Base-by-base conservation (phyloP, 2,113 vertebrate genomes). In the Cettia cetti region DNA sequence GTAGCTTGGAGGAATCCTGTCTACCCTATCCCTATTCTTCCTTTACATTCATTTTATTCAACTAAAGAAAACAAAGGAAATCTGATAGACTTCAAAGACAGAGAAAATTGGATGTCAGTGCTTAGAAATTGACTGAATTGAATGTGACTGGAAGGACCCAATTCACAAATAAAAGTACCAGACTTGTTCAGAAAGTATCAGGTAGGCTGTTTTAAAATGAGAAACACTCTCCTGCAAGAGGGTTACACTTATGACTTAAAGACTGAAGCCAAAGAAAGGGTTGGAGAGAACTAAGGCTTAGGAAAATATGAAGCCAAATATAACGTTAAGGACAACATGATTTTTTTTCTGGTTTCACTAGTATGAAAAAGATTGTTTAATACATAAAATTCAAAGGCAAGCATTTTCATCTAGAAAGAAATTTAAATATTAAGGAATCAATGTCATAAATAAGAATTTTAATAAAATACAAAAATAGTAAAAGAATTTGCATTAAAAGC, bases 111-210 rank as follows among this genome's bases (percentile, higher is more conserved):
- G 23, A 86, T 82, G 45, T 71, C 92, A 85, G 30, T 9, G 27
- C 77, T 82, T 92, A 70, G 52, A 82, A 71, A 49, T 79, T 82
- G 95, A 89, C 57, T 86, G 82, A 90, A 92, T 72, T 78, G 54
- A 94, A 75, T 4, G 1, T 70, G 80, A 95, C 76, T 92, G 89
- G 44, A 97, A 95, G 66, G 47, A 77, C 60, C 50, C 35, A 95
- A 81, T 75, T 68, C 78, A 77, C 50, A 92, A 86, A 76, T 76
- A 93, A 84, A 78, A 91, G 66, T 19, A 71, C 9, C 59, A 63
- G 35, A 42, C 44, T 89, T 91, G 28, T 63, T 77, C 42, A 76
- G 6, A 8, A 68, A 75, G 30, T 49, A 75, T 59, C 74, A 96
- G 90, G 68, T 50, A 81, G 45, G 22, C 5, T 72, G 35, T 30